These are phyloP conservation scores for Mormyrops boulengeri DNA, from an alignment of 2,797 vertebrate genomes.

Conservation along the genomic window DNA sequence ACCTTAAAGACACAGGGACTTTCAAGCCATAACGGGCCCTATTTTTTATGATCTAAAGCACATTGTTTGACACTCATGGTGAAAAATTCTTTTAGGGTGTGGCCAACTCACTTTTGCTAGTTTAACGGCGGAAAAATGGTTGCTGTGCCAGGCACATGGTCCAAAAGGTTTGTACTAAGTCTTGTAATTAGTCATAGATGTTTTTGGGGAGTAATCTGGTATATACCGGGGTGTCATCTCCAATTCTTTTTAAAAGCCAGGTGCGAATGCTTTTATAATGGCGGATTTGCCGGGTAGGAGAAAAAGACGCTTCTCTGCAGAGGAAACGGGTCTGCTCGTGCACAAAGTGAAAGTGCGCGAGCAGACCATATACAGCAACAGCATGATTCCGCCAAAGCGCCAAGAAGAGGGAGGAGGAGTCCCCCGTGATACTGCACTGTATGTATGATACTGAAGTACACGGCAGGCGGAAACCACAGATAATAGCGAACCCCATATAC, in stretches of 20 bases:
- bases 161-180: neutral
- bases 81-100: neutral
- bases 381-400: neutral
- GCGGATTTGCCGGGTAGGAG: neutral
- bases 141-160: neutral
- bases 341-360: neutral
- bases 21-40: neutral
- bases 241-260: neutral
- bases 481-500: neutral
- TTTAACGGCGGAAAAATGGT: neutral
- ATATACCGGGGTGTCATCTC: neutral
- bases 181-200: neutral
- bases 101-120: neutral
- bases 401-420: neutral
- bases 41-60: neutral
- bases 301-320: neutral
- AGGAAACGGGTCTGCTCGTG: neutral
- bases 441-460: too few relatives aligned
- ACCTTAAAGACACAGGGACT: neutral
- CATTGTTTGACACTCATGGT: neutral
- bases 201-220: neutral
- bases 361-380: neutral
- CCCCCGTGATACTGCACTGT: neutral
- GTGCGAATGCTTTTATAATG: neutral
- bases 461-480: neutral